Base-by-base conservation (phyloP, 2,113 vertebrate species). In the Chrysochloris asiatica region DNA sequence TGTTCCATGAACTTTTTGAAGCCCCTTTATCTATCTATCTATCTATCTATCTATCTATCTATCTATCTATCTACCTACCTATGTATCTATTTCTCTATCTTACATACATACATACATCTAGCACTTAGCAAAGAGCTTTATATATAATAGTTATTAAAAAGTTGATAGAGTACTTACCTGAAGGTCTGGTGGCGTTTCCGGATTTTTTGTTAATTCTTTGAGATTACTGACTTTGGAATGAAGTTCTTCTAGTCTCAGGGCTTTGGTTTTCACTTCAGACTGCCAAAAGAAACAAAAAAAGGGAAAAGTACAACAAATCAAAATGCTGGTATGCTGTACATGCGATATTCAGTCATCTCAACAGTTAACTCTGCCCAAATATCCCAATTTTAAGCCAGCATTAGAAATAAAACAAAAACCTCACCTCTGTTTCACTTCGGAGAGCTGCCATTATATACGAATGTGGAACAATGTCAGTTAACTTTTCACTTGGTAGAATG, bases 101-200 rank as follows among this genome's bases (percentile, higher is more conserved):
- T 30, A 63, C 8, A 12, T 65, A 10, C 28, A 36, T 36, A 33
- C 26, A 67, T n/a, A 7, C 11, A 19, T 1, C 47, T 0, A 80
- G 6, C 67, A 6, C 52, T 8, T 77, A n/a, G 33, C 21, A 19
- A 21, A 41, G 28, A 21, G 13, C 33, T 36, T 63, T 33, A 17
- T 0, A 48, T 10, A 5, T 2, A 61, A 14, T 38, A 65, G 36
- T 47, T 36, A 63, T 73, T 54, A 81, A 12, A 86, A 82, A 83
- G 48, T 8, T 21, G 43, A 65, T 0, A 12, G 21, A 41, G 26
- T n/a, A 14, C 96, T 97, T 95, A 99, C 99, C 99, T 99, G 99
- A 93, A 99, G 98, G 88, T 99, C 98, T 96, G 98, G 95, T 2
- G 99, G 98, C 43, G 97, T 98, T 93, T 99, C 98, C 95, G 98